Evolutionary conservation across 2,888 invertebrate genomes (phyloP).

Genomic region (Ormyrus pomaceus): DNA sequence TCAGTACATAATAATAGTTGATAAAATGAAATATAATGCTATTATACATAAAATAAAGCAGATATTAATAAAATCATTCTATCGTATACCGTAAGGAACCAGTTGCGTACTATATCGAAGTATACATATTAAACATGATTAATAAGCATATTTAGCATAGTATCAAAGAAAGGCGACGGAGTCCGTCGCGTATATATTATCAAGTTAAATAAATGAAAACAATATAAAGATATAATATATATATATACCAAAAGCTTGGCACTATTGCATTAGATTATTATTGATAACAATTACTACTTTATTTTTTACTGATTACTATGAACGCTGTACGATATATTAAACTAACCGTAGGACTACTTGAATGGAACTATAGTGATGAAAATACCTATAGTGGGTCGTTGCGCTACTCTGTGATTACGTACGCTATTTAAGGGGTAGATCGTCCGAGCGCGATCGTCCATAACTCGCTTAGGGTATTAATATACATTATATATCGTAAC

Average conservation of each 20-base stretch:
- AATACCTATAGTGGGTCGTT: slow-evolving; percentile 59
- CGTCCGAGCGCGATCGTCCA: slow-evolving; percentile 56
- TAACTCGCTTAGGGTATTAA: slow-evolving; percentile 42
- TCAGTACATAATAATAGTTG: slow-evolving; percentile 46
- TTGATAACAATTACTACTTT: slow-evolving; percentile 10
- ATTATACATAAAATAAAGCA: slow-evolving; percentile 16
- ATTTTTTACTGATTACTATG: slow-evolving; percentile 18
- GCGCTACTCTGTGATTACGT: slow-evolving; percentile 67
- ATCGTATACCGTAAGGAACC: slow-evolving; percentile 25
- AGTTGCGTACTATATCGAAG: no score
- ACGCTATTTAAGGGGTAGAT: slow-evolving; percentile 52
- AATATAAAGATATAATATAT: slow-evolving; percentile 11
- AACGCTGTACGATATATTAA: slow-evolving; percentile 27
- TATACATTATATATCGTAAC: slow-evolving; percentile 23
- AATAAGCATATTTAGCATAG: no score
- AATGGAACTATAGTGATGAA: slow-evolving; percentile 54
- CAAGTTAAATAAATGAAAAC: slow-evolving; percentile 19
- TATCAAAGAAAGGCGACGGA: not conserved
- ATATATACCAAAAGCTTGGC: slow-evolving; percentile 40
- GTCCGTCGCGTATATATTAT: no score
- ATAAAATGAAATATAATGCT: slow-evolving; percentile 37
- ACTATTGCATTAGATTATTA: slow-evolving; percentile 37
- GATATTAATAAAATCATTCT: slow-evolving; percentile 35
- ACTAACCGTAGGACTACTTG: slow-evolving; percentile 41
- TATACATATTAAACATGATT: no score